Evolutionary conservation across 1,140 invertebrate genomes (phyloP).

Genomic region (Meteorus sp.): DNA sequence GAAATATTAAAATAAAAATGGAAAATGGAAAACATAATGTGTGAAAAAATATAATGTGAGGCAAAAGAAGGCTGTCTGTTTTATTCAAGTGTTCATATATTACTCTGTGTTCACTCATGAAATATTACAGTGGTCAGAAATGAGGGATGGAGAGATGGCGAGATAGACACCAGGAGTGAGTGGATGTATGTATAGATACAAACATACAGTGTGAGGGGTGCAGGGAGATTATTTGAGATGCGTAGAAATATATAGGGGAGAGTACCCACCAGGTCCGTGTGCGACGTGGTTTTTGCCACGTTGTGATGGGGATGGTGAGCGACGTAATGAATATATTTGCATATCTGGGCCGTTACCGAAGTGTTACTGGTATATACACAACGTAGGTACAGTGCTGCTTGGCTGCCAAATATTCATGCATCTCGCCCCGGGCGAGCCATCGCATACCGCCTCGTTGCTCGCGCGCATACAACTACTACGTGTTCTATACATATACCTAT

Average conservation of each 20-base stretch:
- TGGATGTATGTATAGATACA: too few species aligned
- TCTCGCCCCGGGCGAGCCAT: slow-evolving; percentile 50
- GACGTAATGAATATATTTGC: slow-evolving; percentile 59
- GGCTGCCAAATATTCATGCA: slow-evolving; percentile 57
- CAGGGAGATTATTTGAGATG: not conserved
- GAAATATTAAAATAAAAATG: too few species aligned
- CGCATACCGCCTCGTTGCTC: slow-evolving; percentile 41
- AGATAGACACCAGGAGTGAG: too few species aligned
- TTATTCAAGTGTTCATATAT: too few species aligned
- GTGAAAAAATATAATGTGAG: too few species aligned
- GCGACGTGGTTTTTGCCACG: slow-evolving; percentile 29
- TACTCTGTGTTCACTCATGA: too few species aligned
- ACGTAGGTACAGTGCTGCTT: slow-evolving; percentile 40
- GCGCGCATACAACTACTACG: slow-evolving; percentile 35
- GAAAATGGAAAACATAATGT: too few species aligned
- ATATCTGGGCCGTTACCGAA: slow-evolving; percentile 57
- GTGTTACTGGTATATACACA: slow-evolving; percentile 47
- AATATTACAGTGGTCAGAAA: too few species aligned
- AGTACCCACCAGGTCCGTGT: slow-evolving; percentile 4
- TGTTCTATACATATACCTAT: too few species aligned
- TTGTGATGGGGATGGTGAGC: slow-evolving; percentile 31
- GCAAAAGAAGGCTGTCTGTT: too few species aligned
- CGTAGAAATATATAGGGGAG: not conserved
- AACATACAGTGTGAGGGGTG: not conserved
- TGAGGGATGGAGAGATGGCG: too few species aligned